phyloP scores from a whole-genome alignment of 2,888 invertebrate species.

The Altica lythri region DNA sequence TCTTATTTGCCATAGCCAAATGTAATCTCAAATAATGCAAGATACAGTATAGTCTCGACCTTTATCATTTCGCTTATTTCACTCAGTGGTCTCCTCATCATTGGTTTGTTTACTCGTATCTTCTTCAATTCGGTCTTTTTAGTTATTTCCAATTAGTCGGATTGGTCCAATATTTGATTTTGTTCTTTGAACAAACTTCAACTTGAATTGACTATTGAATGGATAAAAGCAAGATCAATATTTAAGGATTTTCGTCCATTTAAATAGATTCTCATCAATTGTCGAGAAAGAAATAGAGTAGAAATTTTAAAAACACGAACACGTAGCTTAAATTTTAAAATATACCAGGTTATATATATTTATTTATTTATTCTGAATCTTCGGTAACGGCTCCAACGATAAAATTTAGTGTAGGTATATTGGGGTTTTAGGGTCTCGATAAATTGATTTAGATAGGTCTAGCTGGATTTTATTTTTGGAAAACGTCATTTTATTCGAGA shows the following conservation, averaged over 20 bases:
- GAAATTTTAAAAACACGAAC: too few species aligned
- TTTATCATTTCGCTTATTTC: not conserved
- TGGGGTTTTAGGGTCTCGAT: too few species aligned
- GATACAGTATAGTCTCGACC: not conserved
- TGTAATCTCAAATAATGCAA: not conserved
- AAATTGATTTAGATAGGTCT: too few species aligned
- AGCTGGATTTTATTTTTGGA: too few species aligned
- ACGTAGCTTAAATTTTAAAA: too few species aligned
- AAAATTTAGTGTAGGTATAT: too few species aligned
- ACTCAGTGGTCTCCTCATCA: not conserved
- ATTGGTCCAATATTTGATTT: slow-evolving; percentile 18
- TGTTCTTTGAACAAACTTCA: slow-evolving; percentile 16
- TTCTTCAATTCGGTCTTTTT: slow-evolving; percentile 20
- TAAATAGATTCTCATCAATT: not conserved
- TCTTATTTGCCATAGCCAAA: not conserved
- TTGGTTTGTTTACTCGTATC: slow-evolving; percentile 23
- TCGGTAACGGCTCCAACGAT: too few species aligned
- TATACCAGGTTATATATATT: too few species aligned
- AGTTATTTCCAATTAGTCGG: slow-evolving; percentile 23
- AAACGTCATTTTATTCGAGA: too few species aligned
- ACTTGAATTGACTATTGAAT: slow-evolving; percentile 12
- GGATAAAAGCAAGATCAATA: slow-evolving; percentile 11
- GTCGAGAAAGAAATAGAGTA: too few species aligned
- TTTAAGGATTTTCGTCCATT: not conserved
- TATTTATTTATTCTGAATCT: too few species aligned